Percentiles rank a stretch among this genome's conserved stretches.
Evolutionary conservation across 2,113 vertebrate species (phyloP).

Genomic region (Potamarius usumacintae): DNA sequence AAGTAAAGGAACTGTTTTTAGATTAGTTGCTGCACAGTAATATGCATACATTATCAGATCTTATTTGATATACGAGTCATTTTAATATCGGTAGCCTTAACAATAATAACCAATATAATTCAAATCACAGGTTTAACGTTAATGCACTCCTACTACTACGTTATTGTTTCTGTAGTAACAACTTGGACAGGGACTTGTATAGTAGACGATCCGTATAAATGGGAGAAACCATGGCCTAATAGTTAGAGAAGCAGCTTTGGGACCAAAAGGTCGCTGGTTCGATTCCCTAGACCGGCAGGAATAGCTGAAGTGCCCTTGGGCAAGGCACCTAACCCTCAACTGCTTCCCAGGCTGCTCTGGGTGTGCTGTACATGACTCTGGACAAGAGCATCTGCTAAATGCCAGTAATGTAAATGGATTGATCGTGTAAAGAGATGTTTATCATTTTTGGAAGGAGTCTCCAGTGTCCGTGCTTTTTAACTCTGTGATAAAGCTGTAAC

Average conservation of each 20-base stretch:
- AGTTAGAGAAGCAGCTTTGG: no score
- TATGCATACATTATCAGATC: neutral
- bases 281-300: no score
- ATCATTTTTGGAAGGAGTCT: neutral
- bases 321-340: no score
- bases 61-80: neutral
- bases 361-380: no score
- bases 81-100: neutral
- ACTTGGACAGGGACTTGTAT: neutral
- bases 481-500: neutral
- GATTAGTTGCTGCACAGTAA: neutral
- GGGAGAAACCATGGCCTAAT: no score
- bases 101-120: neutral
- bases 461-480: neutral
- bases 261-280: no score
- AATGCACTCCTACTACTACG: neutral
- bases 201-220: no score
- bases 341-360: no score
- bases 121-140: neutral
- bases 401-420: no score
- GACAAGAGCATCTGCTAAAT: no score
- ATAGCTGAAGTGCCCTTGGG: no score
- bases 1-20: neutral
- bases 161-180: neutral
- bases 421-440: neutral